Base-by-base conservation (phyloP, 1,140 invertebrate species). In the Drosophila nasuta region DNA sequence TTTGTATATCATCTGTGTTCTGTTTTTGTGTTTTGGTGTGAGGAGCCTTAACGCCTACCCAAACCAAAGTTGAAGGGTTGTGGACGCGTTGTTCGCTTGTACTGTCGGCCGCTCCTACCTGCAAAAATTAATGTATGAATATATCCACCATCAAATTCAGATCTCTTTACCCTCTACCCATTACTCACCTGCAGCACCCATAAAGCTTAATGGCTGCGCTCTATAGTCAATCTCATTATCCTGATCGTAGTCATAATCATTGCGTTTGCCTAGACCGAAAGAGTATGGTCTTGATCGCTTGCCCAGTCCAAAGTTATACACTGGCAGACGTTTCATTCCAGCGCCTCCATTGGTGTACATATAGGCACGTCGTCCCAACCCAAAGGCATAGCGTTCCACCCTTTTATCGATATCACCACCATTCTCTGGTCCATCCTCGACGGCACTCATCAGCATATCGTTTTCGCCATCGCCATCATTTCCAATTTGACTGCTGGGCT, bases 241-340 rank as follows among this genome's bases (percentile, higher is more conserved):
- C 73, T 88, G 77, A 0, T 87, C 85, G 52, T 91, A 75, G 5
- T 92, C 90, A 43, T 81, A 90, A 59, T 92, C 87, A 13, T 66
- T 75, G 38, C 91, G 88, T 63, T 92, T 92, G n/a, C 92, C 92
- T 77, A 92, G 76, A 1, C 92, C 92, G 51, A 92, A 92, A 57
- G 91, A 92, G 35, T 92, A 92, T 4, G 91, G 92, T 48, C 81
- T 77, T 0, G 92, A 81, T n/a, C 92, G 75, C 62, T 93, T 93
- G 30, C 92, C 92, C 65, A 93, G 67, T 0, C 92, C 92, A 33
- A 93, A 93, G 62, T 93, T 92, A 35, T 93, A 93, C 0, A 91
- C 82, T 1, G 92, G 92, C 63, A 93, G 60, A 46, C 92, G 91
- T 67, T 93, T 93, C 72, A 91, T 86, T 0, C 92, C 91, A 11